Conservation (phyloP, 2,113 vertebrate genomes). For the Crotalus helleri region DNA sequence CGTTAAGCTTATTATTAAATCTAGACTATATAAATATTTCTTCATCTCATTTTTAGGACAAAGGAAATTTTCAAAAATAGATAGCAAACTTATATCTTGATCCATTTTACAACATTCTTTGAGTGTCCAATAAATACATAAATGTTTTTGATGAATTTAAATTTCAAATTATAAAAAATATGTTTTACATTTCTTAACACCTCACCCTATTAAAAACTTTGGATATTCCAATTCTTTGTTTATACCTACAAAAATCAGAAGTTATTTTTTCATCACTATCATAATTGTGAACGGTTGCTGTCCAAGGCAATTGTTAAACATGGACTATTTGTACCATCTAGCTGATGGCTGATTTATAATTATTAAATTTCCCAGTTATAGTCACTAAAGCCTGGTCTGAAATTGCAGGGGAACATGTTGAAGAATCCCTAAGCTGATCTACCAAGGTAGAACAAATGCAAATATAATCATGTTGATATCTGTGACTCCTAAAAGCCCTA, state of each 20-base stretch:
- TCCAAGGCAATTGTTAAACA: background rate
- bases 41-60: background rate
- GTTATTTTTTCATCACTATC: background rate
- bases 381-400: background rate
- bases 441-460: background rate
- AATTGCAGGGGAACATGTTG: background rate
- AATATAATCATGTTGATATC: background rate
- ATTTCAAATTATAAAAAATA: background rate
- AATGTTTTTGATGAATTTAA: background rate
- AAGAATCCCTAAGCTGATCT: background rate
- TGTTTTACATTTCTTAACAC: background rate
- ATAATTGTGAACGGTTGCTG: background rate
- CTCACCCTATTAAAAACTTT: background rate
- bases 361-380: background rate
- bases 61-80: background rate
- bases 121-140: background rate
- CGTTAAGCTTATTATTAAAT: background rate
- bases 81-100: background rate
- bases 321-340: background rate
- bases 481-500: background rate
- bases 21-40: background rate
- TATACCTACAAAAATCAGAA: background rate
- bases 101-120: background rate
- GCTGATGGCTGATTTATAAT: background rate
- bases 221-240: background rate